These are phyloP conservation scores for Galbula dea DNA, from an alignment of 2,113 vertebrate genomes.

Conservation along the genomic window DNA sequence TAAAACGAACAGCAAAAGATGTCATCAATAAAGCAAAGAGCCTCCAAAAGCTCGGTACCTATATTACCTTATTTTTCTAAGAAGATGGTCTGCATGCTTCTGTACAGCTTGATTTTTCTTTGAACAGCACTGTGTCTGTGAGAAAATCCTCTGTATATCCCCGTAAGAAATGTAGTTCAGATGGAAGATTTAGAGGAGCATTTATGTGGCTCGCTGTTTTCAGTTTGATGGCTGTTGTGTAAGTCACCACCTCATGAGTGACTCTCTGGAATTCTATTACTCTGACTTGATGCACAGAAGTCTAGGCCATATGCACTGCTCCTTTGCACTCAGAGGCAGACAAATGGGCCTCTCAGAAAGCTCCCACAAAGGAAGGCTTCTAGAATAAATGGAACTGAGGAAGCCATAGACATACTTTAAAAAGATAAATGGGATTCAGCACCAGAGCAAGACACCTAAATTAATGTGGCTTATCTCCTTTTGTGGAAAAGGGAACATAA, in stretches of 20 bases:
- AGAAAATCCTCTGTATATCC: background rate
- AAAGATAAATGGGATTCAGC: background rate
- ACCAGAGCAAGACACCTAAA: background rate
- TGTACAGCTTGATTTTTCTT: background rate
- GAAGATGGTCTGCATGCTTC: background rate
- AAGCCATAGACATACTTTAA: background rate
- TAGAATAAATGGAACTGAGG: background rate
- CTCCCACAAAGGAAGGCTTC: background rate
- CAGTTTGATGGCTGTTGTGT: background rate
- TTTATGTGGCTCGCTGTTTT: background rate
- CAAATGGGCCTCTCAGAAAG: background rate
- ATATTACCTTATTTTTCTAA: background rate
- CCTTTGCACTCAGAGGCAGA: background rate
- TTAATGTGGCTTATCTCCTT: background rate
- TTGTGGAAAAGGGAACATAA: background rate
- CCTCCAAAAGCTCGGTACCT: conserved; percentile 92
- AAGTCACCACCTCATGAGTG: background rate
- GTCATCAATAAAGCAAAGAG: conserved; percentile 98
- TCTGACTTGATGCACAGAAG: background rate
- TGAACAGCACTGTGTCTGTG: background rate
- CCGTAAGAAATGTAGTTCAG: background rate
- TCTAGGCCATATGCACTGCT: background rate
- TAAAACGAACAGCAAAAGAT: conserved; percentile 93
- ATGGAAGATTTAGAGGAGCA: background rate
- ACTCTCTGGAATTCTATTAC: background rate